These are phyloP conservation scores for Agrypnia vestita DNA, from an alignment of 1,140 invertebrate species.

Conservation along the genomic window DNA sequence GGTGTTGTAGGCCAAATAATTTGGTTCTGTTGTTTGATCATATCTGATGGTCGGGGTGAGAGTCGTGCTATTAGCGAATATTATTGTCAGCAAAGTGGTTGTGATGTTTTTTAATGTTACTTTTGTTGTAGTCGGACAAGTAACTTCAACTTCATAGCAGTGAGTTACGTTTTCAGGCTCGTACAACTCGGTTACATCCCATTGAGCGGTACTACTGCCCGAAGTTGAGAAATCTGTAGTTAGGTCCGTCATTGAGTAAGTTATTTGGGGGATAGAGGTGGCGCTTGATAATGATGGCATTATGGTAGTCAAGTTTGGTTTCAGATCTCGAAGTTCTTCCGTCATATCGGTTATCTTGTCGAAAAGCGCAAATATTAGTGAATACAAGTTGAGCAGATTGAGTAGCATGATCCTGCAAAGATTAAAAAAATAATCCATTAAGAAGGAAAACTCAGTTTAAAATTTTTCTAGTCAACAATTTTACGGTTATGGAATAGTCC, in stretches of 20 bases:
- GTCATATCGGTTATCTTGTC: slow-evolving; percentile 89
- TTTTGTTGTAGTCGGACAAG: slow-evolving; percentile 34
- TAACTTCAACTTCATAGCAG: slow-evolving; percentile 39
- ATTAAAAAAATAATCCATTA: too few relatives aligned
- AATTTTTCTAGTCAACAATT: too few relatives aligned
- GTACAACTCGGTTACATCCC: slow-evolving; percentile 27
- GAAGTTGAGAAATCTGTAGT: background rate
- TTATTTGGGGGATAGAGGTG: slow-evolving; percentile 12
- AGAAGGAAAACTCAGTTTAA: too few relatives aligned
- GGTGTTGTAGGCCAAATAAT: background rate
- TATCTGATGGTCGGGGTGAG: slow-evolving; percentile 5
- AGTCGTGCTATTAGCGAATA: slow-evolving; percentile 41
- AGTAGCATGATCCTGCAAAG: slow-evolving; percentile 92
- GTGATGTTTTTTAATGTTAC: slow-evolving; percentile 53
- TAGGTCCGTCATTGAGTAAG: background rate
- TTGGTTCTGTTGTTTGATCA: background rate
- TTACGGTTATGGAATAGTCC: too few relatives aligned
- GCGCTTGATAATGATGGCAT: background rate
- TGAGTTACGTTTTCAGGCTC: slow-evolving; percentile 38
- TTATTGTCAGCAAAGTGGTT: slow-evolving; percentile 50
- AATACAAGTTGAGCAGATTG: slow-evolving; percentile 96
- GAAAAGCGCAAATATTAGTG: slow-evolving; percentile 95
- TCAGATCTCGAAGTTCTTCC: slow-evolving; percentile 71
- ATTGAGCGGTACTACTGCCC: background rate
- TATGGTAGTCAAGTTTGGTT: slow-evolving; percentile 63